These are phyloP conservation scores for Pristionchus pacificus DNA, from an alignment of 1,140 invertebrate genomes.

Conservation along the genomic window DNA sequence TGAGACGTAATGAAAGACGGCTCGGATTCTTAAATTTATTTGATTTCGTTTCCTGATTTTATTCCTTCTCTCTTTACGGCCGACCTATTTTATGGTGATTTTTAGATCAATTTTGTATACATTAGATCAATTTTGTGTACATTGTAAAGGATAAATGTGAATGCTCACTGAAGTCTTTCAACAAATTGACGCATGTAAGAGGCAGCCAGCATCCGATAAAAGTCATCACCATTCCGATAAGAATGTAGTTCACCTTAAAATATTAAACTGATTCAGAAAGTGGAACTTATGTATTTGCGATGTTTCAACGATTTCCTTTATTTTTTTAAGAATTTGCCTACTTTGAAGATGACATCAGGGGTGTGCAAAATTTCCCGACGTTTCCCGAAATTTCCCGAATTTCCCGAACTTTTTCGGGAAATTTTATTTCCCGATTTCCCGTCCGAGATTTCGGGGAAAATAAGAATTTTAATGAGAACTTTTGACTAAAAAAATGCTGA, in stretches of 20 bases:
- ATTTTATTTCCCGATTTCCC: no score
- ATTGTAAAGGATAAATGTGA: slow-evolving; percentile 2
- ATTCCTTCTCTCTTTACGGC: background rate
- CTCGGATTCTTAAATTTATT: slow-evolving; percentile 46
- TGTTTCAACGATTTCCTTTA: slow-evolving; percentile 12
- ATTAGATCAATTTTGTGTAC: slow-evolving; percentile 2
- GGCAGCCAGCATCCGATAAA: slow-evolving; percentile 52
- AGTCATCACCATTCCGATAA: slow-evolving; percentile 53
- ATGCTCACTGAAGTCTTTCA: slow-evolving; percentile 54
- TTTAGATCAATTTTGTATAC: background rate
- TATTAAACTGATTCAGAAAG: slow-evolving; percentile 41
- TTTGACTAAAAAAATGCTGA: no score
- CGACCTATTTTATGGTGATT: background rate
- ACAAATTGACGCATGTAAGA: slow-evolving; percentile 48
- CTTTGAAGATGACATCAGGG: background rate
- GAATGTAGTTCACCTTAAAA: slow-evolving; percentile 52
- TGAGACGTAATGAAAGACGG: slow-evolving; percentile 43
- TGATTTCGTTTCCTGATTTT: background rate
- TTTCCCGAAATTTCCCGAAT: no score
- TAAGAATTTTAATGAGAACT: no score
- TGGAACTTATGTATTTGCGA: background rate
- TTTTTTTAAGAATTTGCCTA: slow-evolving; percentile 6
- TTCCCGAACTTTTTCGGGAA: no score
- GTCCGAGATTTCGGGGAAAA: slow-evolving; percentile 4
- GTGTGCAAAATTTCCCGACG: background rate